Evolutionary conservation across 2,888 invertebrate species (phyloP), one percentile per base, ranked within the genome.

Genomic region (Argynnis bischoffii): DNA sequence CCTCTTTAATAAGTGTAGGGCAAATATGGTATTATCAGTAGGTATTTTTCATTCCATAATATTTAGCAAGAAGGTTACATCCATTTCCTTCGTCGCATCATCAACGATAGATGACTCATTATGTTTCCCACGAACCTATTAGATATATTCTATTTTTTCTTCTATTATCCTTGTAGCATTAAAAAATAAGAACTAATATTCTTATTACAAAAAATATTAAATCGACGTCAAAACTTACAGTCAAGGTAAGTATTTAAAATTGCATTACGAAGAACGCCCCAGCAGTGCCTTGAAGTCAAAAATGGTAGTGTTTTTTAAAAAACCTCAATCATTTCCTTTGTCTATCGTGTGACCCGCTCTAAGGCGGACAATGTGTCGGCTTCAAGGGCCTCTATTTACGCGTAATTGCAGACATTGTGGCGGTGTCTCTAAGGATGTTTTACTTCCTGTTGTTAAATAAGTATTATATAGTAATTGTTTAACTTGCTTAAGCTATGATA

Each of bases 21-120:
- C 11, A 48, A 59, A 59, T 13, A 59, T 31, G 46, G 26, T 47
- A 57, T 59, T 4, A 59, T n/a, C 18, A 47, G 13, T 35, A 35
- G 8, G 59, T 55, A 64, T 31, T 63, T 59, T 55, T 64, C 53
- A 51, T 59, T 67, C 57, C 60, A 41, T 11, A 68, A 66, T 66
- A 64, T 66, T 70, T 66, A 63, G 59, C 55, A 41, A 26, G 63
- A 70, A 70, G 68, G 68, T 70, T 70, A 66, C 18, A 66, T n/a
- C 18, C 48, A 67, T 69, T 75, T 72, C 70, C 72, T 72, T 68
- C 75, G 74, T 71, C 78, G 77, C 76, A 74, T 76, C 72, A 74
- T 59, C 63, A 76, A 74, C 69, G 75, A 67, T 56, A 41, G 76
- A 66, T 88, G 86, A 87, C 78, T 87, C 84, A 86, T 76, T 70